Evolutionary conservation across 2,888 invertebrate species (phyloP).

Genomic region (Pheosia tremula): DNA sequence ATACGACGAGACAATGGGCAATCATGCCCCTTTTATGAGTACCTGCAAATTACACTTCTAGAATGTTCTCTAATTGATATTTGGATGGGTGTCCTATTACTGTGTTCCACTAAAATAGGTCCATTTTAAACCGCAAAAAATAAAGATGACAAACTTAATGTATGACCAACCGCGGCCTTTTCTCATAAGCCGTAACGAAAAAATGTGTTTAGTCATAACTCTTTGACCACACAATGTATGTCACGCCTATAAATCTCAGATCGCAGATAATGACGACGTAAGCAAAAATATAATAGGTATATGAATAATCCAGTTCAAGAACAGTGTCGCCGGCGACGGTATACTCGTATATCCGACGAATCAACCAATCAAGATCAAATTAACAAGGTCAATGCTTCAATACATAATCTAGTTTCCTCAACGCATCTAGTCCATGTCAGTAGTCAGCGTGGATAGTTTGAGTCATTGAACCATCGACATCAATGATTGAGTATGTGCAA

Average conservation of each 20-base stretch:
- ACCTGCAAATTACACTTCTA: slow-evolving; percentile 19
- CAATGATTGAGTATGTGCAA: slow-evolving; percentile 9
- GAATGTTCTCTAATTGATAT: slow-evolving; percentile 13
- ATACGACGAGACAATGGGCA: slow-evolving; percentile 49
- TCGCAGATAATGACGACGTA: no score
- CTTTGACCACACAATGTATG: no score
- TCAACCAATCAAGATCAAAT: no score
- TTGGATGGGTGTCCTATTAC: no score
- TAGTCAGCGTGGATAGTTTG: slow-evolving; percentile 12
- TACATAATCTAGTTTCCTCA: background rate
- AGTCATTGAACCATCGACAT: slow-evolving; percentile 21
- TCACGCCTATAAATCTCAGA: no score
- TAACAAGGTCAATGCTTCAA: slow-evolving; percentile 3
- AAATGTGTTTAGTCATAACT: no score
- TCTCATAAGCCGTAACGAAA: no score
- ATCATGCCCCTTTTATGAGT: slow-evolving; percentile 43
- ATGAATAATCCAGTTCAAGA: slow-evolving; percentile 1
- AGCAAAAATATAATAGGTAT: background rate
- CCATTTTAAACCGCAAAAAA: no score
- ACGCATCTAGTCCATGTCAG: background rate
- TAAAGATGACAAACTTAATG: no score
- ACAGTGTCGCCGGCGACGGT: background rate
- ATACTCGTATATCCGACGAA: no score
- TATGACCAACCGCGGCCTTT: no score
- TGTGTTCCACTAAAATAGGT: no score